Evolutionary conservation across 2,113 vertebrate species (phyloP).

Genomic region (Mus musculus): DNA sequence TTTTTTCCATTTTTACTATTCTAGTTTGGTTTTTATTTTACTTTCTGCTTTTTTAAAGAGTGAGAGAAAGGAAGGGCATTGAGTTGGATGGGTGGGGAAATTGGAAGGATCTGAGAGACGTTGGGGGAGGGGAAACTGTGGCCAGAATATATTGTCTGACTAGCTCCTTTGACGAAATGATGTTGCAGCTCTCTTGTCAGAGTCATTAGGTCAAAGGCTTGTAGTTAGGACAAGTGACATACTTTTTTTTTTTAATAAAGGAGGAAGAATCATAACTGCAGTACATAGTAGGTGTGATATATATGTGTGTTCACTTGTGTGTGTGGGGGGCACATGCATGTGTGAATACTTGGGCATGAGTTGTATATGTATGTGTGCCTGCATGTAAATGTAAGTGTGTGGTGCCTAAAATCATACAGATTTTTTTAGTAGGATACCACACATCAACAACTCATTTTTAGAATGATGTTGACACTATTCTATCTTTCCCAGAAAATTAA

Average conservation of each 20-base stretch:
- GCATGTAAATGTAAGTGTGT: neutral
- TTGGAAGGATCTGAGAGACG: neutral
- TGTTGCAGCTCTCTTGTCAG: neutral
- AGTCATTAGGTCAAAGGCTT: neutral
- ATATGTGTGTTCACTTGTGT: neutral
- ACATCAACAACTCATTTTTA: conserved; percentile 38
- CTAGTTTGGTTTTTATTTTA: neutral
- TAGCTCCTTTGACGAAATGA: neutral
- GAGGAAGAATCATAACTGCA: neutral
- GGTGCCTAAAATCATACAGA: neutral
- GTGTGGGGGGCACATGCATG: neutral
- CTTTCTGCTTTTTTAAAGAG: neutral
- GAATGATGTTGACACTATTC: conserved; percentile 36
- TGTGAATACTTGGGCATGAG: neutral
- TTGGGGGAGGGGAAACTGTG: neutral
- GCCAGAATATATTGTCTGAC: neutral
- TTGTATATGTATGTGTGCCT: neutral
- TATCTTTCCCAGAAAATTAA: conserved; percentile 32
- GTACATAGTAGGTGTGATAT: too few species aligned
- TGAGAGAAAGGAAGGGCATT: neutral
- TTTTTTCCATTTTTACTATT: neutral
- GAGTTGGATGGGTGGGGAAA: neutral
- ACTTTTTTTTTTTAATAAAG: neutral
- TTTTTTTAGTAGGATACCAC: neutral
- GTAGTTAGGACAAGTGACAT: neutral